phyloP scores from a whole-genome alignment of 2,797 vertebrate genomes.

The Enoplosus armatus region DNA sequence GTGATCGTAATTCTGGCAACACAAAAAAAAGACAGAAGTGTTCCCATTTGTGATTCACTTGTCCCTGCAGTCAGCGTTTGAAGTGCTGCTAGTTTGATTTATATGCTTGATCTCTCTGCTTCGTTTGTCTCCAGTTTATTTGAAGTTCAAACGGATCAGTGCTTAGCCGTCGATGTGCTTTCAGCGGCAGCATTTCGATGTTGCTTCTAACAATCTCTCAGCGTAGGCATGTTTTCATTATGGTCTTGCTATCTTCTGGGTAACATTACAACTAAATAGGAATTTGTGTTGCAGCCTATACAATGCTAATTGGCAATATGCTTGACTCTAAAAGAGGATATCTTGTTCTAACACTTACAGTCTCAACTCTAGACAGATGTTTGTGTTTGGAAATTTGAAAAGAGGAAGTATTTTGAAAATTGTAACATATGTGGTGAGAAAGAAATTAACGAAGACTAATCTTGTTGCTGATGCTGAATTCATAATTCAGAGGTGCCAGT shows the following conservation, averaged over 20 bases:
- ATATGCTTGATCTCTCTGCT: constrained; percentile 33
- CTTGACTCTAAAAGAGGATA: constrained; percentile 28
- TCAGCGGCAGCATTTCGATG: constrained; percentile 39
- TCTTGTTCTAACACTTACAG: constrained; percentile 20
- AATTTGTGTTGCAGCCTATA: constrained; percentile 20
- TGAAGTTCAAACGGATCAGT: constrained; percentile 62
- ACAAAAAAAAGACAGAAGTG: constrained; percentile 6
- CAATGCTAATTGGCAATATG: constrained; percentile 17
- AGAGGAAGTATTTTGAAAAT: constrained; percentile 47
- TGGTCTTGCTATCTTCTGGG: constrained; percentile 12
- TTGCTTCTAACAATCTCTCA: constrained; percentile 24
- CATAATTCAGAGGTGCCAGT: not conserved
- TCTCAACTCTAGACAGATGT: constrained; percentile 16
- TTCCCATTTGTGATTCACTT: constrained; percentile 33
- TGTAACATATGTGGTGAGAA: constrained; percentile 41
- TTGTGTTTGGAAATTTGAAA: constrained; percentile 49
- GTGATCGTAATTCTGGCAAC: not conserved
- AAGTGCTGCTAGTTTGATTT: constrained; percentile 57
- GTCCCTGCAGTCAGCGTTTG: constrained; percentile 44
- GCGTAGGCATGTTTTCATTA: not conserved
- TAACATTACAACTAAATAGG: constrained; percentile 32
- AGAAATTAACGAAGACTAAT: constrained; percentile 20
- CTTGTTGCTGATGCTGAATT: constrained; percentile 30
- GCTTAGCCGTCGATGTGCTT: constrained; percentile 41
- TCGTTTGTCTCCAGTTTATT: constrained; percentile 55